A percentile compares a stretch with the other conserved stretches of the same genome.
Evolutionary conservation across 2,797 vertebrate genomes (phyloP).

Genomic region (Phyllotis vaccarum): DNA sequence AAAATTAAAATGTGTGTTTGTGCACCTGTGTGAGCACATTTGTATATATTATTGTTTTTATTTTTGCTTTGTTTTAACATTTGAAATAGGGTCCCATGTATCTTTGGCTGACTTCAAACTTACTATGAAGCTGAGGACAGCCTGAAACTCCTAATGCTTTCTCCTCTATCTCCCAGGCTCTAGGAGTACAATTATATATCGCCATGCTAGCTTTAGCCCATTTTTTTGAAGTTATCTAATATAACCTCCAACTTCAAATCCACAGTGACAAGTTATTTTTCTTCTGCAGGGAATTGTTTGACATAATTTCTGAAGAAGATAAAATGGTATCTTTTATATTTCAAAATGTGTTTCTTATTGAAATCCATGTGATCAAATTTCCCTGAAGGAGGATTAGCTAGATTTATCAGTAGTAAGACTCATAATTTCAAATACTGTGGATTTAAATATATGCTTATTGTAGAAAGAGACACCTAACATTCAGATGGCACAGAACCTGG

Average conservation of each 20-base stretch:
- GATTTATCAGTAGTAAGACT: conserved; percentile 50
- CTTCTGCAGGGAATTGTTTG: neutral
- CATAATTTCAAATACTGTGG: neutral
- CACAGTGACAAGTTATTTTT: neutral
- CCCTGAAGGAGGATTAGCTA: neutral
- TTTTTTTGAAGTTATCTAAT: neutral
- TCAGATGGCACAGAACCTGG: neutral
- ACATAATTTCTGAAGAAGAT: conserved; percentile 57
- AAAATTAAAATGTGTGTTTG: neutral
- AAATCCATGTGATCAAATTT: conserved; percentile 57
- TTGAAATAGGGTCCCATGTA: neutral
- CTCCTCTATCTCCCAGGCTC: neutral
- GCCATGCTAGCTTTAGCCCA: neutral
- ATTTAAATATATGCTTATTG: conserved; percentile 12
- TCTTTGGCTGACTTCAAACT: neutral
- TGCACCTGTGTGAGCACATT: too few relatives aligned
- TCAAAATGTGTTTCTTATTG: conserved; percentile 29
- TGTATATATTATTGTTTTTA: neutral
- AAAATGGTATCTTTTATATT: conserved; percentile 25
- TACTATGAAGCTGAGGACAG: neutral
- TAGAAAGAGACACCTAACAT: neutral
- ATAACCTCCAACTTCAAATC: neutral
- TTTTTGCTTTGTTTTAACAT: neutral
- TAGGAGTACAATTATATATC: too few relatives aligned
- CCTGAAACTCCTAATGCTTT: neutral